Evolutionary conservation across 2,113 vertebrate genomes (phyloP).

Genomic region (Cyanoramphus novaezelandiae): DNA sequence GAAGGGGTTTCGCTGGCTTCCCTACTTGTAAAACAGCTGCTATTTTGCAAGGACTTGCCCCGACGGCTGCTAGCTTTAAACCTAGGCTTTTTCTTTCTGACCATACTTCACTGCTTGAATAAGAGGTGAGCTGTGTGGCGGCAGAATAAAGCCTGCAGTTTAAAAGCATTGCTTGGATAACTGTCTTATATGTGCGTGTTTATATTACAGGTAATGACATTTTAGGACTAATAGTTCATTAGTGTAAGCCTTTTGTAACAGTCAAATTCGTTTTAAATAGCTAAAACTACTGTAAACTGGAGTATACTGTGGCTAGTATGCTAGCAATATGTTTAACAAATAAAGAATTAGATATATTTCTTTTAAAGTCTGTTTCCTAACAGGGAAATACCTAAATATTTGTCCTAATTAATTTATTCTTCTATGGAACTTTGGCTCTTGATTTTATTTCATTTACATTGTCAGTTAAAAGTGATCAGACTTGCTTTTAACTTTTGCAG

Average conservation of each 20-base stretch:
- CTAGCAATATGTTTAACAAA: too few species aligned
- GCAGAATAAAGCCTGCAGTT: not conserved
- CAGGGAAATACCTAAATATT: not conserved
- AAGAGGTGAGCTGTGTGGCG: not conserved
- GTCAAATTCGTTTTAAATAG: not conserved
- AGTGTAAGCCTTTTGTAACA: not conserved
- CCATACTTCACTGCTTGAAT: not conserved
- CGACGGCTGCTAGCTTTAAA: not conserved
- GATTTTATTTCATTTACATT: not conserved
- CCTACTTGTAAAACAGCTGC: accelerated
- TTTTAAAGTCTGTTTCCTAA: not conserved
- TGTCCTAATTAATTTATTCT: not conserved
- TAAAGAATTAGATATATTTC: not conserved
- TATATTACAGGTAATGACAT: not conserved
- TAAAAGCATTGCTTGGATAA: not conserved
- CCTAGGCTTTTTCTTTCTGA: not conserved
- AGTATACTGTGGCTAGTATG: accelerated
- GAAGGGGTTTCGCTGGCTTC: not conserved
- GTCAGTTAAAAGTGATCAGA: not conserved
- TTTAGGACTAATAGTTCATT: not conserved
- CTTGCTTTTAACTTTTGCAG: not conserved
- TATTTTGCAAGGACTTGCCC: not conserved
- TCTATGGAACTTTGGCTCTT: not conserved
- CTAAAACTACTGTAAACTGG: not conserved
- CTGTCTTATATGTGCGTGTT: accelerated